Conservation (phyloP, 2,797 vertebrate genomes). For the Pteronotus mesoamericanus region DNA sequence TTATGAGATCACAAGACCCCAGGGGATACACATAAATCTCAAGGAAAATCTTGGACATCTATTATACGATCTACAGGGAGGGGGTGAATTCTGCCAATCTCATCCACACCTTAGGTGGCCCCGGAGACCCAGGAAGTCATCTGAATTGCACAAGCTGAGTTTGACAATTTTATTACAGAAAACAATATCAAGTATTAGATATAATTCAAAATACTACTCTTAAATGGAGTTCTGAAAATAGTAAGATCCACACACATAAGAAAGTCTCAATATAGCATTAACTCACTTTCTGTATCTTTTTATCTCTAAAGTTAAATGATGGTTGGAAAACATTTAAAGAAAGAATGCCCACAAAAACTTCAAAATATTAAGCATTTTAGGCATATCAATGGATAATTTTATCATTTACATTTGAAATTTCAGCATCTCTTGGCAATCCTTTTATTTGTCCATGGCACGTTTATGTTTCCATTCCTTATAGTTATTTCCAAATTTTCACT, state of each 20-base stretch:
- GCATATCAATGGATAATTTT: background rate
- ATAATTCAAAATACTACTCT: slow-evolving; percentile 3
- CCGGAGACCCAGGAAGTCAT: background rate
- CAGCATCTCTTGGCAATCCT: background rate
- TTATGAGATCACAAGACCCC: background rate
- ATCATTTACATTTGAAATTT: background rate
- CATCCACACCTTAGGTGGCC: background rate
- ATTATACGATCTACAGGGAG: background rate
- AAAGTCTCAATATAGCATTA: background rate
- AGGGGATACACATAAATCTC: background rate
- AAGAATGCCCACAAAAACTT: background rate
- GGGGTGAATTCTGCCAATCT: background rate
- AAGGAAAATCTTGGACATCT: background rate
- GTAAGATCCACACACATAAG: background rate
- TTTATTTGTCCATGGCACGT: background rate
- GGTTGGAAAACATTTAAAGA: background rate
- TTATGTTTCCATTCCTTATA: background rate
- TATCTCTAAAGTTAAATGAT: background rate
- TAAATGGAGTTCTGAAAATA: background rate
- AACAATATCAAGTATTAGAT: background rate
- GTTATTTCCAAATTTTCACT: background rate
- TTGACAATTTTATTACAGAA: background rate
- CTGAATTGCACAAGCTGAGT: background rate
- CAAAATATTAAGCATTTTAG: background rate
- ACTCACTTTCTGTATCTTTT: background rate